Evolutionary conservation across 2,113 vertebrate species (phyloP), one percentile per base, ranked within the genome.

Genomic region (Corythoichthys intestinalis): DNA sequence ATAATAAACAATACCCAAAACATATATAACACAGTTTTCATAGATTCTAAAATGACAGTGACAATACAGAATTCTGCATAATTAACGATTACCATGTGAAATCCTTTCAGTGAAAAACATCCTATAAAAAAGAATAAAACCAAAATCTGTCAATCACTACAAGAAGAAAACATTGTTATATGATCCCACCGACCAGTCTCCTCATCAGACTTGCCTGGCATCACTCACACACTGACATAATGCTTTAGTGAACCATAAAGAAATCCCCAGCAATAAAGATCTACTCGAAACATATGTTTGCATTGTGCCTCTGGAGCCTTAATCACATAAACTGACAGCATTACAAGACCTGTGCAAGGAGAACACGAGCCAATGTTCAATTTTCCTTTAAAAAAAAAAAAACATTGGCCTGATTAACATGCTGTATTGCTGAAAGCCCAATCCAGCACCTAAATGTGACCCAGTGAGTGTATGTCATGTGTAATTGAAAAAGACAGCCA

Each of bases 171-270:
- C 15, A 39, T 3, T 41, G 59, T 11, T 7, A 44, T 9, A 10
- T 17, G 59, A 61, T 61, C 37, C 59, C 39, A 44, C 14, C 4
- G n/a, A 37, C 15, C 4, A 15, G 4, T 14, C 14, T 60, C 6
- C 13, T 60, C 35, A 60, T 39, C 6, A 39, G 37, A 6, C 35
- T 39, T 38, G 10, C 28, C 59, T 61, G 59, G 59, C 59, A 61
- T 61, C 38, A 20, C 38, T 61, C 39, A 78, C 71, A 78, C 47
- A 48, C 44, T 57, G 68, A 82, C 53, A 70, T 63, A 71, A 75
- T 60, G 69, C 48, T 46, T 10, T 47, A 67, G 52, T 73, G 48
- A 66, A 53, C 71, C 79, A 74, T 69, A 70, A 76, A 82, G 49
- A 81, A 64, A 70, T 58, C 47, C 34, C 46, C 47, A 75, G 12